Conservation (phyloP, 2,797 vertebrate genomes). For the Tapera naevia region DNA sequence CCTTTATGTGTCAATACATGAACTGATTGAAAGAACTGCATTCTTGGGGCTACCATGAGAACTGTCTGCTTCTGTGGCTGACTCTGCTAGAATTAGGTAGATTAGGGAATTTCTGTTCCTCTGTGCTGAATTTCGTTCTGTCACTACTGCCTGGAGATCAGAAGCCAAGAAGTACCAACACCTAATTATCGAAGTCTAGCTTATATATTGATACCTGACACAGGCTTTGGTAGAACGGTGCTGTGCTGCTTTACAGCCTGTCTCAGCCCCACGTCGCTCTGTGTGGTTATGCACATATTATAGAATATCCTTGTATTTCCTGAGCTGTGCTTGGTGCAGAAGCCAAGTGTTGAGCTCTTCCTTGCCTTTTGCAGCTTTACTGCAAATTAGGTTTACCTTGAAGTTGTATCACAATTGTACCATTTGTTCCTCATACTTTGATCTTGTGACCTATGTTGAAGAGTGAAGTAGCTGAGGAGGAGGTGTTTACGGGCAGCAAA, state of each 20-base stretch:
- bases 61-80: not conserved
- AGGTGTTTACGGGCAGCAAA: not conserved
- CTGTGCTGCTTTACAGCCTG: not conserved
- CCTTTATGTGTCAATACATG: not conserved
- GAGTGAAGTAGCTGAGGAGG: not conserved
- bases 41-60: not conserved
- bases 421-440: not conserved
- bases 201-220: not conserved
- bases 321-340: not conserved
- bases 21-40: not conserved
- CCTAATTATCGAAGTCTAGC: not conserved
- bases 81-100: not conserved
- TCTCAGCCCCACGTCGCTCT: not conserved
- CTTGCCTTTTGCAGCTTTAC: not conserved
- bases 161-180: not conserved
- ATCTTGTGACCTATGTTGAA: not conserved
- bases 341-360: not conserved
- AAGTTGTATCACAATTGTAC: not conserved
- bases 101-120: not conserved
- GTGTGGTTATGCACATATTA: accelerated
- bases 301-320: not conserved
- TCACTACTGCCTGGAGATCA: not conserved
- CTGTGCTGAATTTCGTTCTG: not conserved
- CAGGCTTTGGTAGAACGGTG: not conserved
- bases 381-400: not conserved